Percentiles rank a stretch among this genome's conserved stretches.
Evolutionary conservation across 2,888 invertebrate genomes (phyloP).

Genomic region (Cheilosia impressa): DNA sequence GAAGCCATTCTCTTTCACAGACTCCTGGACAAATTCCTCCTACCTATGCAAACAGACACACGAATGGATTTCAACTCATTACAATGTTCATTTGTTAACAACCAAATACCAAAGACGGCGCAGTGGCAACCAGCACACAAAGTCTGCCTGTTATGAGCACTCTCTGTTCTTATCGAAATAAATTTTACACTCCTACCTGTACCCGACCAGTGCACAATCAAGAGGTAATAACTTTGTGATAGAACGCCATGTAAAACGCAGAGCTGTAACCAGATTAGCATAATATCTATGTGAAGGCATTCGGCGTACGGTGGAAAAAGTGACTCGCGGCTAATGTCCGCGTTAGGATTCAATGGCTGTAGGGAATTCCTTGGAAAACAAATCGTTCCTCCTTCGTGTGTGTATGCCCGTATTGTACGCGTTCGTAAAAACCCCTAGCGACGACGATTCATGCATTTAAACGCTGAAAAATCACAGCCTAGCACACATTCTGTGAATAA

Average conservation of each 20-base stretch:
- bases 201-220: conserved; percentile 53
- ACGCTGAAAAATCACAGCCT: conserved; percentile 66
- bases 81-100: conserved; percentile 52
- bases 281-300: conserved; percentile 73
- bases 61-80: conserved; percentile 62
- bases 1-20: conserved; percentile 18
- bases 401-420: conserved; percentile 16
- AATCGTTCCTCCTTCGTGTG: conserved; percentile 21
- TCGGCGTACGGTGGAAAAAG: conserved; percentile 39
- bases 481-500: conserved; percentile 63
- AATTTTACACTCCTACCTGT: conserved; percentile 43
- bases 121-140: conserved; percentile 23
- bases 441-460: conserved; percentile 75
- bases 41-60: conserved; percentile 9
- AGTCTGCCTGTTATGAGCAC: conserved; percentile 34
- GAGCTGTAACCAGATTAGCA: conserved; percentile 63
- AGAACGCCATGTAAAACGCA: conserved; percentile 54
- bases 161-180: conserved; percentile 51
- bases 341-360: conserved; percentile 43
- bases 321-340: conserved; percentile 67
- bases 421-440: conserved; percentile 65
- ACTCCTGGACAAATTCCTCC: background rate
- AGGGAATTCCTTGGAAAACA: conserved; percentile 67
- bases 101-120: conserved; percentile 21
- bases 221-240: conserved; percentile 72